phyloP scores from a whole-genome alignment of 2,797 vertebrate genomes.

The Pogoniulus pusillus region DNA sequence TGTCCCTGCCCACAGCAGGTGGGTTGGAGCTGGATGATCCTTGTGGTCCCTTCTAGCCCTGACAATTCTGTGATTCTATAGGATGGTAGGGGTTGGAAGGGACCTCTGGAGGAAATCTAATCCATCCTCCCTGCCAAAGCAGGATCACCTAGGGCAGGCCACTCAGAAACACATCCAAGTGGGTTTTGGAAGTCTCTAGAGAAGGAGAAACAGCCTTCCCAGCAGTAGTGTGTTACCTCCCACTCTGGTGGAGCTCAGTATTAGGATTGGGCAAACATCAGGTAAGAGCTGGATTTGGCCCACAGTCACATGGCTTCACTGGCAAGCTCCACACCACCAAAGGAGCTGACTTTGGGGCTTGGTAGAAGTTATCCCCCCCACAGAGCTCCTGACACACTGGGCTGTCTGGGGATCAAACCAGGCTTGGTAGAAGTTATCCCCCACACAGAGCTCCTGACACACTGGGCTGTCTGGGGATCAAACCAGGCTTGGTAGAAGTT shows the following conservation, averaged over 20 bases:
- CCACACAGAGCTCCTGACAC: fast-evolving
- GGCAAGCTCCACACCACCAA: neutral
- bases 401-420: neutral
- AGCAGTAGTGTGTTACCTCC: neutral
- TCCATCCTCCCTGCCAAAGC: no score
- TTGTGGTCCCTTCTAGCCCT: no score
- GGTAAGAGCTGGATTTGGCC: neutral
- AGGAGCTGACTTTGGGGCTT: fast-evolving
- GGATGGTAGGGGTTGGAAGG: no score
- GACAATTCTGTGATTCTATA: no score
- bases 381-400: fast-evolving
- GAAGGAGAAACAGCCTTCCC: neutral
- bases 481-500: neutral
- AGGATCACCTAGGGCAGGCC: no score
- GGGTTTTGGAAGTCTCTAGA: no score
- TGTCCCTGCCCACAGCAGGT: no score
- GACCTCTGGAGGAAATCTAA: no score
- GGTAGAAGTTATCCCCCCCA: neutral
- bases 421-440: no score
- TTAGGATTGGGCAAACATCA: neutral
- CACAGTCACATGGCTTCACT: fast-evolving
- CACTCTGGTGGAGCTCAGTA: neutral
- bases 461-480: neutral
- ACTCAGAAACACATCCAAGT: no score
- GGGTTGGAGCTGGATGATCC: no score